A percentile compares a stretch with the other conserved stretches of the same genome.
phyloP scores from a whole-genome alignment of 2,888 invertebrate genomes.

The Lasioglossum malachurum region DNA sequence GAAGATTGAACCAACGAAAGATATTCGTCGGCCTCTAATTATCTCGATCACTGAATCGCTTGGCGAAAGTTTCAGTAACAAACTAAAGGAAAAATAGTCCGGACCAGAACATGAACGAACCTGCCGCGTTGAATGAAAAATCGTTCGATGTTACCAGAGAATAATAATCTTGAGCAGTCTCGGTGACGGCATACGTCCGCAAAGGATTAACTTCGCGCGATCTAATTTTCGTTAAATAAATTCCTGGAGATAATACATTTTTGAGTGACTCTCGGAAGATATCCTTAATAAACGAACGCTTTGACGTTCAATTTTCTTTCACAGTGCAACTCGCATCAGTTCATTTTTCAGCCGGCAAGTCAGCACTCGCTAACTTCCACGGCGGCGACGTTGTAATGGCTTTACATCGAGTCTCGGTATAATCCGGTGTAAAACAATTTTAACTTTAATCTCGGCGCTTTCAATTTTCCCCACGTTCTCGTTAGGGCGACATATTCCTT shows the following conservation, averaged over 20 bases:
- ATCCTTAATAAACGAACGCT: neutral
- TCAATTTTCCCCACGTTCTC: constrained; percentile 17
- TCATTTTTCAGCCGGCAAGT: neutral
- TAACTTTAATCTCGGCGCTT: constrained; percentile 11
- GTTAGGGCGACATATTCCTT: constrained; percentile 13
- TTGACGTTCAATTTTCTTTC: neutral
- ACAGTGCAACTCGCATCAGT: neutral
- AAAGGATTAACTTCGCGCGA: neutral
- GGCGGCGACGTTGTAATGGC: neutral
- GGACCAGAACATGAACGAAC: no score
- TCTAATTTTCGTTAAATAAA: neutral
- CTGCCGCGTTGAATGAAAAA: no score
- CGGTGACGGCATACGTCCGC: no score
- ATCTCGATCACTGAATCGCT: neutral
- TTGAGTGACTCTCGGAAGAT: neutral
- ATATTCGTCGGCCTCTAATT: neutral
- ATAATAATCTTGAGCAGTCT: no score
- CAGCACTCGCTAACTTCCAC: neutral
- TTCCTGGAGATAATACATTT: neutral
- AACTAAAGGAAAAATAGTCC: neutral
- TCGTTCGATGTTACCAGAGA: no score
- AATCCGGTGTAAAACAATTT: constrained; percentile 15
- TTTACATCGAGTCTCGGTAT: neutral
- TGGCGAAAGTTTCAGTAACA: neutral
- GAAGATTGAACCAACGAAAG: neutral